Conservation (phyloP, 1,140 invertebrate species). For the Chelonus insularis region DNA sequence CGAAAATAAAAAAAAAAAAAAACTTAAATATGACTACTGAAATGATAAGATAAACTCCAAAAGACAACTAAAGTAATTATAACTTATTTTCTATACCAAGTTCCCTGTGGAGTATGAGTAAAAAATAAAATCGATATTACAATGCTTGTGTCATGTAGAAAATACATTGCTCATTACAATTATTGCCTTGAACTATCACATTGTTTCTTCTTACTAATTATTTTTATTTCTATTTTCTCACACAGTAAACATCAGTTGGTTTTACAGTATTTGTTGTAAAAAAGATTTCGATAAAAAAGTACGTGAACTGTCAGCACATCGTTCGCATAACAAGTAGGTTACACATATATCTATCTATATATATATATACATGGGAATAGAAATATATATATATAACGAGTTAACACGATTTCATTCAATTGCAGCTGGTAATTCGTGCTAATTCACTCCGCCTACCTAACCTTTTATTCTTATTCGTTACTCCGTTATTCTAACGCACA, state of each 20-base stretch:
- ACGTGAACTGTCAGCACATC: neutral
- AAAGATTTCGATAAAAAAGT: neutral
- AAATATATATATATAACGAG: conserved; percentile 1
- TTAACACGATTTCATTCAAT: conserved; percentile 29
- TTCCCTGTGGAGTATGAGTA: neutral
- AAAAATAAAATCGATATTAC: neutral
- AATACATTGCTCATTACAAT: neutral
- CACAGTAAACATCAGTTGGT: neutral
- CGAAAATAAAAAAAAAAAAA: too few relatives aligned
- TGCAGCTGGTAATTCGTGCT: conserved; percentile 27
- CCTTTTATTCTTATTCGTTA: conserved; percentile 19
- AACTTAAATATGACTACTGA: too few relatives aligned
- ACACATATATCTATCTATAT: neutral
- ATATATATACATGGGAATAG: too few relatives aligned
- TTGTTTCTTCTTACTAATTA: neutral
- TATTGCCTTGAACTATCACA: neutral
- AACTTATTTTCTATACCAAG: too few relatives aligned
- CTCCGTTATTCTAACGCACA: conserved; percentile 19
- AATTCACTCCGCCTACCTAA: conserved; percentile 29
- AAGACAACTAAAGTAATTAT: too few relatives aligned
- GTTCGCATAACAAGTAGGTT: conserved; percentile 1
- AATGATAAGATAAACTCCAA: too few relatives aligned
- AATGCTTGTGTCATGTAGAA: neutral
- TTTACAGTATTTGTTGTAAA: neutral
- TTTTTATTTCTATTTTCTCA: neutral